Evolutionary conservation across 2,113 vertebrate species (phyloP), one percentile per base, ranked within the genome.

Genomic region (Halcyon malimbica): DNA sequence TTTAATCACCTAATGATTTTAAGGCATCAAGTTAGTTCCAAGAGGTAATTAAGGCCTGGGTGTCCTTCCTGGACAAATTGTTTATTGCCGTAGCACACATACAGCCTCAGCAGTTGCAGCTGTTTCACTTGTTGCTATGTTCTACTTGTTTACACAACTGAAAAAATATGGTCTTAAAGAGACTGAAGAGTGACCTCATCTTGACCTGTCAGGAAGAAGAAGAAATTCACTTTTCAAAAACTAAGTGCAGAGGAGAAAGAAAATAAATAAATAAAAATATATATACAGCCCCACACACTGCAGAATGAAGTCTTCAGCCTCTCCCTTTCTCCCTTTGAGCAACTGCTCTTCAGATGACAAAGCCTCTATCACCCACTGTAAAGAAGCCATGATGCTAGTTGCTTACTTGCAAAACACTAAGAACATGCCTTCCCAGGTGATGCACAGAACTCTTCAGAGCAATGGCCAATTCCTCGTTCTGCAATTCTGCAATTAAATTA

Each of bases 1-100:
- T 21, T 96, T 96, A 94, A 97, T 94, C 25, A 93, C 46, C 59
- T 83, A 83, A 89, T 75, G 44, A 91, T 67, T 94, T 89, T 60
- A 95, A 92, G 50, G 59, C 28, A 88, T 59, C 33, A 63, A 19
- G 63, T 53, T 67, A 93, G 29, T 53, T 84, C 53, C 41, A 86
- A 92, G 37, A 92, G 31, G 41, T 53, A 94, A 73, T 84, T 83
- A 77, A 46, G 59, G 76, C 16, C 50, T 68, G 21, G 6, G 31
- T 88, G 80, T 59, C 33, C 73, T 70, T 96, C 70, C 73, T 62
- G 62, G 53, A 4, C 57, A 71, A 88, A 87, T 71, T 84, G 46
- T 83, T 90, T 68, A 53, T 37, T 83, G 33, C 51, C 64, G 42
- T 29, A 60, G 44, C 1, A 6, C 26, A 76, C 9, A 60, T 1